Conservation (phyloP, 2,888 invertebrate species). For the Antitype chi region DNA sequence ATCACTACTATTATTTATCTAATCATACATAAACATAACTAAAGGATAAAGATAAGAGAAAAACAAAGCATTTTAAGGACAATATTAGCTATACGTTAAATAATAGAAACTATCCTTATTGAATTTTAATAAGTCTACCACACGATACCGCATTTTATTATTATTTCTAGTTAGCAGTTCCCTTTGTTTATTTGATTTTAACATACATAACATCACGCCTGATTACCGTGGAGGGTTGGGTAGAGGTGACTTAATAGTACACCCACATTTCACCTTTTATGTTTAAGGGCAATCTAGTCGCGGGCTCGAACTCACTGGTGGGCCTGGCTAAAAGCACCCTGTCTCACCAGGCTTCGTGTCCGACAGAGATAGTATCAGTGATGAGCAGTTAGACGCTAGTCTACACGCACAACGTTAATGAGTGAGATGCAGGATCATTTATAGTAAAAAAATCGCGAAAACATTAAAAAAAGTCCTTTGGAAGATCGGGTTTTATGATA, state of each 20-base stretch:
- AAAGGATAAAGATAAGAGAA: slow-evolving; percentile 28
- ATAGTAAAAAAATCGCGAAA: too few species aligned
- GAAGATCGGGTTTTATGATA: too few species aligned
- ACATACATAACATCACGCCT: neutral
- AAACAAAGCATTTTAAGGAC: slow-evolving; percentile 2
- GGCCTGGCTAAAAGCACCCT: too few species aligned
- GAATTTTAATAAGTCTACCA: neutral
- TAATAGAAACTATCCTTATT: neutral
- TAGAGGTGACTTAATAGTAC: neutral
- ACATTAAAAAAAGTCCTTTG: too few species aligned
- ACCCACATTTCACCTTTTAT: neutral
- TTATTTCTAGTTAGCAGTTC: neutral
- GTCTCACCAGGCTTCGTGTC: too few species aligned
- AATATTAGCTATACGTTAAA: neutral
- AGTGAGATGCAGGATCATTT: too few species aligned
- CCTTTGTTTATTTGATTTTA: neutral
- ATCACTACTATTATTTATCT: slow-evolving; percentile 2
- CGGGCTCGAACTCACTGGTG: too few species aligned
- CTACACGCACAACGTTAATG: too few species aligned
- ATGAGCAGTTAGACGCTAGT: too few species aligned
- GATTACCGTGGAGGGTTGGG: neutral
- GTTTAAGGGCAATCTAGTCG: too few species aligned
- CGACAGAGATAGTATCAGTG: too few species aligned
- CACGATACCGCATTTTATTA: neutral
- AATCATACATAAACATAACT: slow-evolving; percentile 5